Percentiles rank a stretch among this genome's conserved stretches.
phyloP scores from a whole-genome alignment of 2,797 vertebrate species.

The Peromyscus attwateri region DNA sequence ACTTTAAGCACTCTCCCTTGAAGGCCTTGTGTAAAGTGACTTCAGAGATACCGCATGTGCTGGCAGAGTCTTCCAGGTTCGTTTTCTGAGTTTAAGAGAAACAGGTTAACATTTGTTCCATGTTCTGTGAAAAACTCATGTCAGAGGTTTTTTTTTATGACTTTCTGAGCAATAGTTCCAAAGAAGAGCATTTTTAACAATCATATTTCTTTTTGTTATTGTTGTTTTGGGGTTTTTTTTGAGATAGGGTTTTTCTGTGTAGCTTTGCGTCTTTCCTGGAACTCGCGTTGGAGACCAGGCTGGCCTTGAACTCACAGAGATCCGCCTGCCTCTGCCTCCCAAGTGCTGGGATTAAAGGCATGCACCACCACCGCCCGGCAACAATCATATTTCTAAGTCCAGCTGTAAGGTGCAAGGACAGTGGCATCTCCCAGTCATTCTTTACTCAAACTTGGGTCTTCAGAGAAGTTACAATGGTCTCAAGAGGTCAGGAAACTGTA shows the following conservation, averaged over 20 bases:
- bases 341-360: no score
- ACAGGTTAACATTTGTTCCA: slow-evolving; percentile 23
- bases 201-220: background rate
- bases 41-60: background rate
- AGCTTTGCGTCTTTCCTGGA: no score
- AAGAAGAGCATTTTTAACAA: background rate
- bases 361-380: background rate
- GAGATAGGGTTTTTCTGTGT: no score
- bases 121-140: slow-evolving; percentile 34
- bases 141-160: slow-evolving; percentile 4
- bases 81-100: slow-evolving; percentile 49
- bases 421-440: background rate
- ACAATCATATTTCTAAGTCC: slow-evolving; percentile 28
- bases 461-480: background rate
- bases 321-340: no score
- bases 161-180: slow-evolving; percentile 28
- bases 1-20: background rate
- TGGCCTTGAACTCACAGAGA: no score
- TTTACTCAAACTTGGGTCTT: background rate
- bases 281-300: no score
- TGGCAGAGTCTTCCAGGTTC: slow-evolving; percentile 16
- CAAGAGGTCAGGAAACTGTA: background rate
- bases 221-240: no score
- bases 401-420: background rate
- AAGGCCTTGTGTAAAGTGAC: background rate